phyloP scores from a whole-genome alignment of 2,113 vertebrate species.

The Paramisgurnus dabryanus region DNA sequence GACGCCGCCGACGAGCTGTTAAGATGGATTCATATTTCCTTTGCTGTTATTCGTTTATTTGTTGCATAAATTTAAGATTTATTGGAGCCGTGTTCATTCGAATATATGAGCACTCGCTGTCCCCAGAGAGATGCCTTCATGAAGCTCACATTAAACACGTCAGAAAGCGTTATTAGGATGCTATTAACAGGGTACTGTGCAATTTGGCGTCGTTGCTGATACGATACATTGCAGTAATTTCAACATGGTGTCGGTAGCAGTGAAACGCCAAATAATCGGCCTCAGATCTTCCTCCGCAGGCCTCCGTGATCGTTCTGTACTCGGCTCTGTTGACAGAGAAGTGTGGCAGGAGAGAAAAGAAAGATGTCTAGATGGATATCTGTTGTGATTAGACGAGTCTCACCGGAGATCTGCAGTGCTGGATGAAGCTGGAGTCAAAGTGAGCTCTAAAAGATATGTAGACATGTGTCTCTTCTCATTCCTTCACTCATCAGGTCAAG shows the following conservation, averaged over 20 bases:
- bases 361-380: constrained; percentile 25
- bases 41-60: constrained; percentile 65
- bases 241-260: constrained; percentile 18
- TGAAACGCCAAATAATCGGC: background rate
- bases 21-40: constrained; percentile 62
- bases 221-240: constrained; percentile 38
- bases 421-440: constrained; percentile 18
- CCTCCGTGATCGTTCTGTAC: background rate
- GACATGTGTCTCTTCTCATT: background rate
- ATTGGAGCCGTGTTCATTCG: constrained; percentile 59
- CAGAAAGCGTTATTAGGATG: constrained; percentile 60
- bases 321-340: background rate
- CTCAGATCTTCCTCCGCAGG: background rate
- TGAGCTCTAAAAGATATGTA: background rate
- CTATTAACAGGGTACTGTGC: constrained; percentile 51
- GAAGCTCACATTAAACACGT: constrained; percentile 59
- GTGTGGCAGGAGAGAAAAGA: constrained; percentile 17
- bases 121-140: constrained; percentile 59
- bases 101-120: constrained; percentile 54
- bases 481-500: background rate
- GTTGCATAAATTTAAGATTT: constrained; percentile 60
- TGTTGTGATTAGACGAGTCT: constrained; percentile 25
- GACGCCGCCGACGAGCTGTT: constrained; percentile 61
- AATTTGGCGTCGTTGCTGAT: constrained; percentile 41
- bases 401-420: constrained; percentile 1